Evolutionary conservation across 2,888 invertebrate genomes (phyloP).

Genomic region (Noctua janthina): DNA sequence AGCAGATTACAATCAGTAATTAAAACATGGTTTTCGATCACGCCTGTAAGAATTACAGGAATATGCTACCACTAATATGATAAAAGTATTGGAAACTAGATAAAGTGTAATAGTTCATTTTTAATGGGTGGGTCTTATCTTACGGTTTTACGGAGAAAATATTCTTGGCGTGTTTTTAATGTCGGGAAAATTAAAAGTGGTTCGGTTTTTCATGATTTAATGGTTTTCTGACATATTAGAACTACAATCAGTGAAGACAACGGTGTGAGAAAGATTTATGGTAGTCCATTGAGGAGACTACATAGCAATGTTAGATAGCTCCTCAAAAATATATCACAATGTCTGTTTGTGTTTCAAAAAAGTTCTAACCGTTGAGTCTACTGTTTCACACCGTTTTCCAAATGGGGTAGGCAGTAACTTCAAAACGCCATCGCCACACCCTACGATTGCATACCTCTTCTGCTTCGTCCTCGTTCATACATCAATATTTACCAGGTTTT

Average conservation of each 20-base stretch:
- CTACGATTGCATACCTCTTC: background rate
- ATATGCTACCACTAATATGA: constrained; percentile 12
- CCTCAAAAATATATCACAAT: background rate
- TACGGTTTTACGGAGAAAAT: constrained; percentile 13
- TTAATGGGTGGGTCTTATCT: constrained; percentile 40
- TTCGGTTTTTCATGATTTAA: background rate
- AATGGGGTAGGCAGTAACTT: background rate
- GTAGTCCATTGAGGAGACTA: background rate
- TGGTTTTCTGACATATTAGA: background rate
- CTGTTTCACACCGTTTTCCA: background rate
- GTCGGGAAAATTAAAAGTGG: background rate
- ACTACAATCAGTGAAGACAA: background rate
- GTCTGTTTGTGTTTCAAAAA: background rate
- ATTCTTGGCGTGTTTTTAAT: constrained; percentile 19
- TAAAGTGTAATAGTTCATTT: constrained; percentile 38
- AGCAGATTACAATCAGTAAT: constrained; percentile 84
- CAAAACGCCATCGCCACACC: background rate
- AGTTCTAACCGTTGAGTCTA: background rate
- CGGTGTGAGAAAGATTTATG: background rate
- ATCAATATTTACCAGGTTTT: background rate
- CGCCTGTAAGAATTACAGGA: constrained; percentile 17
- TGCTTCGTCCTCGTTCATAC: background rate
- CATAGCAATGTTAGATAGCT: background rate
- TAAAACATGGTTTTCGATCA: constrained; percentile 72
- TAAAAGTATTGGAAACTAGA: constrained; percentile 50